phyloP scores from a whole-genome alignment of 2,888 invertebrate species.

The Empis livida region DNA sequence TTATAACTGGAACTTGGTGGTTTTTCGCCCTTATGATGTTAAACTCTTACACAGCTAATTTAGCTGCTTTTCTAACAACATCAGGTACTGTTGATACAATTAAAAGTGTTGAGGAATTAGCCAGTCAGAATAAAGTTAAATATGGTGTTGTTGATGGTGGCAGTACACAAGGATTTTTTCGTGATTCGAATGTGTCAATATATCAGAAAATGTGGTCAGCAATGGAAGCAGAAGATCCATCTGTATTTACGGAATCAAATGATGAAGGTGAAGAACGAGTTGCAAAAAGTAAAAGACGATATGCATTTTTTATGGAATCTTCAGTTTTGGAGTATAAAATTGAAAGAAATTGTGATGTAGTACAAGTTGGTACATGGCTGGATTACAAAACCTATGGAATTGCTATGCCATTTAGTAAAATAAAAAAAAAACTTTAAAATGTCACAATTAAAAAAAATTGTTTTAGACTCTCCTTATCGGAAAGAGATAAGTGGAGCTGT shows the following conservation, averaged over 20 bases:
- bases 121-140: constrained; percentile 85
- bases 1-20: constrained; percentile 87
- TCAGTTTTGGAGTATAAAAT: constrained; percentile 86
- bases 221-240: constrained; percentile 74
- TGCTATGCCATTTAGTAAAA: constrained; percentile 79
- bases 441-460: background rate
- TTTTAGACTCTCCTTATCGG: constrained; percentile 59
- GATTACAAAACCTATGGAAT: constrained; percentile 92
- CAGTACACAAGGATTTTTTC: constrained; percentile 86
- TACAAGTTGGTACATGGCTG: constrained; percentile 66
- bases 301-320: constrained; percentile 95
- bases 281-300: constrained; percentile 58
- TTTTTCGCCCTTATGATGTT: constrained; percentile 86
- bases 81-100: constrained; percentile 59
- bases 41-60: constrained; percentile 87
- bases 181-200: constrained; percentile 71
- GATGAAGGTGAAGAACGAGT: constrained; percentile 81
- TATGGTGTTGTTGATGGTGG: constrained; percentile 87
- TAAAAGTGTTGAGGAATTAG: constrained; percentile 81
- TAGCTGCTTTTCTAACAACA: constrained; percentile 86
- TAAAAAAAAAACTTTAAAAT: constrained; percentile 7
- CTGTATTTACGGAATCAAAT: constrained; percentile 71
- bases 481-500: constrained; percentile 78
- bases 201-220: constrained; percentile 88
- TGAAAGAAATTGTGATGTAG: constrained; percentile 72